A percentile compares a stretch with the other conserved stretches of the same genome.
Conservation (phyloP, 1,140 invertebrate genomes). For the Sesamia nonagrioides region DNA sequence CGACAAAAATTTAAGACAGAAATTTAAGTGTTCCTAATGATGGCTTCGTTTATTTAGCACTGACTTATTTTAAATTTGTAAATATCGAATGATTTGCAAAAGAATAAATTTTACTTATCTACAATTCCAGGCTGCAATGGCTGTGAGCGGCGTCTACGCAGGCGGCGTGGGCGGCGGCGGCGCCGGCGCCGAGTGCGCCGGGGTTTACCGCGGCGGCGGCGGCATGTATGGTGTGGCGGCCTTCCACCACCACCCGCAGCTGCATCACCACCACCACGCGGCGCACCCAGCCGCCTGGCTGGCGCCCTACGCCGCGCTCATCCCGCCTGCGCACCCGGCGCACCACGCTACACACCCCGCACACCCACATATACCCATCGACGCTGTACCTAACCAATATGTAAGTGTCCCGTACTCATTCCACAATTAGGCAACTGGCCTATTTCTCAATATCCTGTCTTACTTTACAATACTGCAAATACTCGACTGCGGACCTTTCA, state of each 20-base stretch:
- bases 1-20: too few relatives aligned
- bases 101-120: background rate
- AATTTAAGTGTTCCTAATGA: too few relatives aligned
- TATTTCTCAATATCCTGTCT: conserved; percentile 14
- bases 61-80: too few relatives aligned
- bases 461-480: background rate
- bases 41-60: too few relatives aligned
- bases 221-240: conserved; percentile 79
- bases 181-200: conserved; percentile 73
- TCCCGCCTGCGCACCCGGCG: conserved; percentile 76
- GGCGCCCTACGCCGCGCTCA: conserved; percentile 79
- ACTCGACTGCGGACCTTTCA: background rate
- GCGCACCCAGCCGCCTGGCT: conserved; percentile 79
- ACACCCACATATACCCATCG: conserved; percentile 82
- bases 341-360: conserved; percentile 78
- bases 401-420: conserved; percentile 65
- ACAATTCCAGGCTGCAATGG: conserved; percentile 80
- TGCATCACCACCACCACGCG: conserved; percentile 80
- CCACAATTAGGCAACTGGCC: conserved; percentile 6
- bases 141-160: conserved; percentile 79
- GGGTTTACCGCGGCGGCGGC: conserved; percentile 77
- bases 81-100: background rate
- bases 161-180: conserved; percentile 69
- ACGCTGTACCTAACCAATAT: conserved; percentile 85
- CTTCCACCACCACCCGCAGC: conserved; percentile 77